Evolutionary conservation across 2,888 invertebrate species (phyloP), one percentile per base, ranked within the genome.

Genomic region (Diarsia mendica): DNA sequence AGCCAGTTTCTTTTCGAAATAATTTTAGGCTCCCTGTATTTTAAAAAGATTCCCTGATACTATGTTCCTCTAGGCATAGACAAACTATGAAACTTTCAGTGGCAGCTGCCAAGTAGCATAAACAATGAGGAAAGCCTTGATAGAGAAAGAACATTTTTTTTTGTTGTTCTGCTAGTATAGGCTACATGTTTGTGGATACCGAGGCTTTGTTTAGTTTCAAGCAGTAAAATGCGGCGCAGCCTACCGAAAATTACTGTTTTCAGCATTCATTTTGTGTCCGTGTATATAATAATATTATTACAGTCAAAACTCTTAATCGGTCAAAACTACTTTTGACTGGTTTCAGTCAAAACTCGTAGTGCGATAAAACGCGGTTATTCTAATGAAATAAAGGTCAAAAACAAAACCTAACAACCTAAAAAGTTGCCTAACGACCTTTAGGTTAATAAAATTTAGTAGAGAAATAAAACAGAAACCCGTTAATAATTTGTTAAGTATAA

Each of bases 101-200:
- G 3, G 13, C 53, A 82, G 44, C 60, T 76, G 65, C 77, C 68
- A 69, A 55, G 20, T 44, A 44, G 44, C 60, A 69, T 61, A 66
- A 33, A 81, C 63, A 66, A 76, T 23, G 44, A 23, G 44, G 33
- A 69, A 39, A 75, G 13, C 23, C 67, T 58, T 58, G 3, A 18
- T 33, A 18, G 18, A 18, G 23, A 74, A 81, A 66, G 28, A 39
- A 39, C 39, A 39, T 39, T 28, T 39, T 0, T 65, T 82, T 82
- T 53, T 77, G 44, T 60, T 53, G n/a, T 53, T 65, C 20, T 46
- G 13, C 1, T 23, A 39, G 15, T 44, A 2, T 33, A 48, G 3
- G 55, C n/a, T 33, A 44, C 48, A 53, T 20, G 65, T 74, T 74
- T 28, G 48, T 80, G 51, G 6, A 64, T 20, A 39, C 60, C 8